phyloP scores from a whole-genome alignment of 1,140 invertebrate species.

The Popillia japonica region DNA sequence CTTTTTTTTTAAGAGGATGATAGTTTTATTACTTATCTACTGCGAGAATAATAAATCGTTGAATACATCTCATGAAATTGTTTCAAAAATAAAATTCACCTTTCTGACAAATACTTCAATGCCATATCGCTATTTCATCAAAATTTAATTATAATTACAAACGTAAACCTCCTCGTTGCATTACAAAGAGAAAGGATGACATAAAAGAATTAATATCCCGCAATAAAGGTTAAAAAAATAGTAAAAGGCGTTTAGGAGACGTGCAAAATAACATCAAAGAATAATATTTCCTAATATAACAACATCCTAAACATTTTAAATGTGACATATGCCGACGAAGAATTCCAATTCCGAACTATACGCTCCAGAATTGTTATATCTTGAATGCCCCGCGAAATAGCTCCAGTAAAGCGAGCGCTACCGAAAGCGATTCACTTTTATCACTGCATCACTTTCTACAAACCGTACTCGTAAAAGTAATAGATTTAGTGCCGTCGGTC shows the following conservation, averaged over 20 bases:
- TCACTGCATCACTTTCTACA: constrained; percentile 46
- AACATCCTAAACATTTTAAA: constrained; percentile 39
- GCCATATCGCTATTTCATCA: no score
- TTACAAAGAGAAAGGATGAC: not conserved
- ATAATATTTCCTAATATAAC: constrained; percentile 34
- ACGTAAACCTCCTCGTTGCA: not conserved
- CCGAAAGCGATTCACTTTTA: constrained; percentile 43
- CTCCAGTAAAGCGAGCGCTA: constrained; percentile 22
- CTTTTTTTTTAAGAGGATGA: not conserved
- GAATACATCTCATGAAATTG: no score
- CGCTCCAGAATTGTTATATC: constrained; percentile 43
- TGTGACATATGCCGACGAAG: constrained; percentile 39
- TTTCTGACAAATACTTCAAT: no score
- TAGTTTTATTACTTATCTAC: not conserved
- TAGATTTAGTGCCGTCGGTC: constrained; percentile 48
- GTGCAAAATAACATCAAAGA: constrained; percentile 29
- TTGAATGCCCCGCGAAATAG: constrained; percentile 58
- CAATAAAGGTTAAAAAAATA: not conserved
- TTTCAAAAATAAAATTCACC: no score
- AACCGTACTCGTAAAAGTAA: constrained; percentile 46
- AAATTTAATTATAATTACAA: no score
- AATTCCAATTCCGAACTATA: constrained; percentile 40
- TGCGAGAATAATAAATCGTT: not conserved
- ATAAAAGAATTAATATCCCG: not conserved
- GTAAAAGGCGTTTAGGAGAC: not conserved